Evolutionary conservation across 2,797 vertebrate genomes (phyloP).

Genomic region (Typhlichthys eigenmanni): DNA sequence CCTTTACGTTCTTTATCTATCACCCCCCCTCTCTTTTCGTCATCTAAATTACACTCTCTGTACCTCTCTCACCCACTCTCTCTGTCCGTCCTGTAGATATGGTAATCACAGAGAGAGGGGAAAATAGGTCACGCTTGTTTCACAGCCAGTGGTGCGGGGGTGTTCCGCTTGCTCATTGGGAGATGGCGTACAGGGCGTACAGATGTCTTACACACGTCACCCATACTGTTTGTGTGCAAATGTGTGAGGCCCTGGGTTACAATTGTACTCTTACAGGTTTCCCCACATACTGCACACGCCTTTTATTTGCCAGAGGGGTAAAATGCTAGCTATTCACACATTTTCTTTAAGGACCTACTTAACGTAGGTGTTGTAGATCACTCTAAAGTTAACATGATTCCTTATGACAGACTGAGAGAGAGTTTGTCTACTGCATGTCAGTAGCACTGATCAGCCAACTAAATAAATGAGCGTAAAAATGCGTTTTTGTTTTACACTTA

Average conservation of each 20-base stretch:
- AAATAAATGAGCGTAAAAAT: not conserved
- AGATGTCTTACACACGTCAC: not conserved
- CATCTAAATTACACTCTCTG: constrained; percentile 41
- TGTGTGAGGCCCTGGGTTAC: too few relatives aligned
- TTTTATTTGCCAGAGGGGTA: too few relatives aligned
- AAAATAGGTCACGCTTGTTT: constrained; percentile 27
- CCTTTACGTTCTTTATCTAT: constrained; percentile 47
- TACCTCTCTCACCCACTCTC: not conserved
- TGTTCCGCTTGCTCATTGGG: not conserved
- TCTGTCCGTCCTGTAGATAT: constrained; percentile 11
- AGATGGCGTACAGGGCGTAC: not conserved
- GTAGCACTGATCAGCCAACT: not conserved
- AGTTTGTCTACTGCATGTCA: too few relatives aligned
- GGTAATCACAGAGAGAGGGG: constrained; percentile 22
- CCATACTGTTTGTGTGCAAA: too few relatives aligned
- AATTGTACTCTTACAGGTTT: too few relatives aligned
- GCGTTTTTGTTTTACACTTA: not conserved
- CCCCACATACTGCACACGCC: too few relatives aligned
- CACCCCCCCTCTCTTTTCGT: constrained; percentile 36
- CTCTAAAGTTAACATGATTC: too few relatives aligned
- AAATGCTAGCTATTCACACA: too few relatives aligned
- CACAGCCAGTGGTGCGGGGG: constrained; percentile 4
- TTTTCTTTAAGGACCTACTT: not conserved
- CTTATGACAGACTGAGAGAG: too few relatives aligned
- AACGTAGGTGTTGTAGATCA: not conserved